These are phyloP conservation scores for Fissipunctia ypsillon DNA, from an alignment of 2,888 invertebrate species.

Conservation along the genomic window DNA sequence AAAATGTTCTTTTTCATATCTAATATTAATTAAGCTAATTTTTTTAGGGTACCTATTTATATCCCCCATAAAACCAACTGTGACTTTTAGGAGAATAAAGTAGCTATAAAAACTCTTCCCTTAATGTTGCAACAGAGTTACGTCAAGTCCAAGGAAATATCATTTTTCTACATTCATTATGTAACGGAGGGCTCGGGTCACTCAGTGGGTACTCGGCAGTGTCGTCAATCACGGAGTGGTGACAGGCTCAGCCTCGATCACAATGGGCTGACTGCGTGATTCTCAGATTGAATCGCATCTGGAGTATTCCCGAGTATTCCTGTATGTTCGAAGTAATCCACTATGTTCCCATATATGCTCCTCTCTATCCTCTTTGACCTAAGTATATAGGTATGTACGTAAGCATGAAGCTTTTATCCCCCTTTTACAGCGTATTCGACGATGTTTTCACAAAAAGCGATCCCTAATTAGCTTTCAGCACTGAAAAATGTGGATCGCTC, in stretches of 20 bases:
- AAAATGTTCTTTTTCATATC: background rate
- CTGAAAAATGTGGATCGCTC: constrained; percentile 40
- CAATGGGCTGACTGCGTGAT: constrained; percentile 44
- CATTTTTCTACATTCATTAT: constrained; percentile 54
- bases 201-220: constrained; percentile 35
- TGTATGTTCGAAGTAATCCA: constrained; percentile 12
- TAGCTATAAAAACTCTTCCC: constrained; percentile 17
- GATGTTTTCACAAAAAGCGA: constrained; percentile 7
- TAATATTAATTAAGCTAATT: background rate
- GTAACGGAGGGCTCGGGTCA: constrained; percentile 46
- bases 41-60: constrained; percentile 5
- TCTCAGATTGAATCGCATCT: constrained; percentile 29
- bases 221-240: constrained; percentile 65
- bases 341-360: constrained; percentile 8
- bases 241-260: constrained; percentile 47
- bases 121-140: constrained; percentile 24
- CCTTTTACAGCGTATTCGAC: background rate
- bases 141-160: constrained; percentile 50
- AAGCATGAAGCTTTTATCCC: constrained; percentile 13
- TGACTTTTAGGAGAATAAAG: constrained; percentile 29
- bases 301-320: constrained; percentile 19
- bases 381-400: too few relatives aligned
- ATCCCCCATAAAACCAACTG: constrained; percentile 16
- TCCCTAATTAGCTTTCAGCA: constrained; percentile 36
- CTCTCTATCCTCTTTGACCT: constrained; percentile 14